These are phyloP conservation scores for Lota lota DNA, from an alignment of 2,113 vertebrate species.

Conservation along the genomic window DNA sequence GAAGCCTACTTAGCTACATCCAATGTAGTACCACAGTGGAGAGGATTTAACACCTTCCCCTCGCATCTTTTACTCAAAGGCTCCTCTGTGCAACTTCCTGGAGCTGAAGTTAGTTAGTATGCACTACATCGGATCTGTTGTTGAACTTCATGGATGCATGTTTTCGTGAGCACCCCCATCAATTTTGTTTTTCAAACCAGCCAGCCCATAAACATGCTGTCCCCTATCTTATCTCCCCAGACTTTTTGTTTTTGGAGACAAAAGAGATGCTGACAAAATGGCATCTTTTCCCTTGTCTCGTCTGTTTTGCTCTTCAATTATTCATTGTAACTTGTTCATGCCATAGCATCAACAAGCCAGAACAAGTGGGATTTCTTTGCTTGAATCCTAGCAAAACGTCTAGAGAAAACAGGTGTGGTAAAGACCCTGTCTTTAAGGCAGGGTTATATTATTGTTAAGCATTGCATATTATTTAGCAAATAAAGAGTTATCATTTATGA, in stretches of 20 bases:
- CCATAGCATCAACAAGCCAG: slow-evolving; percentile 9
- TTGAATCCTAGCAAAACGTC: not conserved
- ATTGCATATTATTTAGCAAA: too few species aligned
- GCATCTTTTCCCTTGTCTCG: not conserved
- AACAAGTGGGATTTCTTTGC: not conserved
- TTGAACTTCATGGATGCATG: not conserved
- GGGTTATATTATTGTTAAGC: too few species aligned
- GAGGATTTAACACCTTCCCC: slow-evolving; percentile 33
- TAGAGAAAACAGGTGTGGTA: too few species aligned
- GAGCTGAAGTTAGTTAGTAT: slow-evolving; percentile 51
- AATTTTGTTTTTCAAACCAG: slow-evolving; percentile 3
- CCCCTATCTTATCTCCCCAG: slow-evolving; percentile 1
- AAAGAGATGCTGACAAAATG: not conserved
- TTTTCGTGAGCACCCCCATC: not conserved
- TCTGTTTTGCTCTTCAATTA: slow-evolving; percentile 19
- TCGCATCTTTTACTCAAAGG: slow-evolving; percentile 48
- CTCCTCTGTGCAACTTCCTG: slow-evolving; percentile 40
- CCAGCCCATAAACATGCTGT: not conserved
- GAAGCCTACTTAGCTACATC: not conserved
- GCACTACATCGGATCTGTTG: slow-evolving; percentile 28
- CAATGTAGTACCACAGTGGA: slow-evolving; percentile 11
- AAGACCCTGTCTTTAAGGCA: too few species aligned
- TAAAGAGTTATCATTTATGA: too few species aligned
- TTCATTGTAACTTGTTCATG: slow-evolving; percentile 11
- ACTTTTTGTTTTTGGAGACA: not conserved